These are phyloP conservation scores for Drosophila kanekoi DNA, from an alignment of 2,888 invertebrate species.

Conservation along the genomic window DNA sequence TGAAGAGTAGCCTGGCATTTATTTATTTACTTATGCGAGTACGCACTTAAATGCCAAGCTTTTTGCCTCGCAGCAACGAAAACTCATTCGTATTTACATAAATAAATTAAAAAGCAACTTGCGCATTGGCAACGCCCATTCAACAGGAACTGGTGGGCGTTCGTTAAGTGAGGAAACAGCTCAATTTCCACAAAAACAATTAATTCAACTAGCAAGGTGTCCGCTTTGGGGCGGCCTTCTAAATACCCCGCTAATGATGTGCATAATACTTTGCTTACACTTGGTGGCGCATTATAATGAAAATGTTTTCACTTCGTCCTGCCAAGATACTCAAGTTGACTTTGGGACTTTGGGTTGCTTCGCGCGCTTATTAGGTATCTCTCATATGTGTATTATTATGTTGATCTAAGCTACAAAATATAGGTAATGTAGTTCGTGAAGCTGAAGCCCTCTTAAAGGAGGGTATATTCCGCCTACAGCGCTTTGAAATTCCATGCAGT, in stretches of 20 bases:
- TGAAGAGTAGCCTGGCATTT: conserved; percentile 26
- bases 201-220: conserved; percentile 55
- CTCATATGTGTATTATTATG: too few species aligned
- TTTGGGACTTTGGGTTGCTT: too few species aligned
- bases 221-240: conserved; percentile 16
- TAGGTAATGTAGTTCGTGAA: too few species aligned
- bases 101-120: conserved; percentile 67
- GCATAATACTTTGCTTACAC: conserved; percentile 70
- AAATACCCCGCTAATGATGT: conserved; percentile 75
- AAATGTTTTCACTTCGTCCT: conserved; percentile 39
- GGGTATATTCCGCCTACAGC: not conserved
- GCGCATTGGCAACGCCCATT: conserved; percentile 19
- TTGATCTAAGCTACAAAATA: too few species aligned
- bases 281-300: conserved; percentile 54
- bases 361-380: not conserved
- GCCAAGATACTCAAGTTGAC: conserved; percentile 18
- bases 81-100: conserved; percentile 66
- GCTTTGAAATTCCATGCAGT: conserved; percentile 1
- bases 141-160: conserved; percentile 22
- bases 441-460: too few species aligned
- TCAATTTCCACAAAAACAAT: conserved; percentile 69
- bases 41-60: conserved; percentile 43
- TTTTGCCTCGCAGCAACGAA: conserved; percentile 30
- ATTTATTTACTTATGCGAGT: conserved; percentile 50
- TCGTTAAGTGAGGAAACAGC: conserved; percentile 58